Conservation (phyloP, 2,888 invertebrate species). For the Chymomyza amoena region DNA sequence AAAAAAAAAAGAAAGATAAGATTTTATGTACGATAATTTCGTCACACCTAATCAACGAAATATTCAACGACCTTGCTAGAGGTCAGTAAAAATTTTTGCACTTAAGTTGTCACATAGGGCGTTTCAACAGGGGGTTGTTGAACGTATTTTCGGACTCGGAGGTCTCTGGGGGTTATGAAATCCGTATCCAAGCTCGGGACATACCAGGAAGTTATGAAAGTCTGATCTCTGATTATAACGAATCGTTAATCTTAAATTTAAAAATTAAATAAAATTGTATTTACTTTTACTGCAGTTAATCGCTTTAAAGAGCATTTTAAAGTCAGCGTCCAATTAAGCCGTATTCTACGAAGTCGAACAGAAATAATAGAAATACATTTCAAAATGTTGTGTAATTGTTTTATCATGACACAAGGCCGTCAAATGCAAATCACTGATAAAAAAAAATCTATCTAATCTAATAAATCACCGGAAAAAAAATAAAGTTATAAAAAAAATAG, state of each 20-base stretch:
- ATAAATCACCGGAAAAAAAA: not conserved
- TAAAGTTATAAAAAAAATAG: not conserved
- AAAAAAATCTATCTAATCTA: not conserved
- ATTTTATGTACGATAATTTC: too few relatives aligned
- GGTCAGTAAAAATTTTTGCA: too few relatives aligned
- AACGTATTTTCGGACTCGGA: too few relatives aligned
- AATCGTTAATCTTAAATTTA: too few relatives aligned
- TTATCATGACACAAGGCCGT: not conserved
- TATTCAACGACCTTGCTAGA: too few relatives aligned
- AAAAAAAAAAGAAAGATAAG: not conserved
- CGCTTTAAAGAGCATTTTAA: not conserved
- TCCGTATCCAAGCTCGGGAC: too few relatives aligned
- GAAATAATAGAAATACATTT: not conserved
- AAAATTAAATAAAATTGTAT: not conserved
- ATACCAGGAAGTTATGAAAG: too few relatives aligned
- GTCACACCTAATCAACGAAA: too few relatives aligned
- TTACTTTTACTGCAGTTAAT: too few relatives aligned
- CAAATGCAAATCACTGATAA: not conserved
- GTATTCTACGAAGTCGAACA: not conserved
- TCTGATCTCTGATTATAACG: rapidly evolving
- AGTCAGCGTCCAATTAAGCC: not conserved
- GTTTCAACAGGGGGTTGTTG: too few relatives aligned
- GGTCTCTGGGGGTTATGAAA: too few relatives aligned
- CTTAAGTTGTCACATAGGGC: too few relatives aligned
- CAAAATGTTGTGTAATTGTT: not conserved